These are phyloP conservation scores for Siderastrea radians DNA, from an alignment of 92 coral and sea anemone genomes.

Conservation along the genomic window DNA sequence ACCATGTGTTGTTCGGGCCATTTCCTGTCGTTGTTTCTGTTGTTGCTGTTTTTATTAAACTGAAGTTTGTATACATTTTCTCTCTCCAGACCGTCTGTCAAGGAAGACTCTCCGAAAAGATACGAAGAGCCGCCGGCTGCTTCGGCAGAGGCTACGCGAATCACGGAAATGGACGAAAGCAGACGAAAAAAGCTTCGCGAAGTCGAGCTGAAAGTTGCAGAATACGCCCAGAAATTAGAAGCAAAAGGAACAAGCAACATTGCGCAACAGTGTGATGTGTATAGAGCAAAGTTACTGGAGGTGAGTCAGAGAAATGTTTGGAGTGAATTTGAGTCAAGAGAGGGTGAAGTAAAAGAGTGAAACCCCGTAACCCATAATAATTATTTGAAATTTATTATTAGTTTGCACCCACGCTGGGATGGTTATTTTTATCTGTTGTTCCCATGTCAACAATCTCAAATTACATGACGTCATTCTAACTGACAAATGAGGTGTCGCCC, in stretches of 20 bases:
- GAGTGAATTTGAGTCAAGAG: too few species aligned
- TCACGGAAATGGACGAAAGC: slow-evolving; percentile 90
- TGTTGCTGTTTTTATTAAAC: neutral
- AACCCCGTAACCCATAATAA: too few species aligned
- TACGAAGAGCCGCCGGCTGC: slow-evolving; percentile 60
- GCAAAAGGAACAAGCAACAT: slow-evolving; percentile 87
- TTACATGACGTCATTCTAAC: too few species aligned
- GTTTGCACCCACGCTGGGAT: too few species aligned
- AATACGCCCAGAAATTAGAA: slow-evolving; percentile 96
- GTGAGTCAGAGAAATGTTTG: slow-evolving; percentile 37
- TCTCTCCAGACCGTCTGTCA: slow-evolving; percentile 48
- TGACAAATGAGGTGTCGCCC: too few species aligned
- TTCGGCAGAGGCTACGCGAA: slow-evolving; percentile 68
- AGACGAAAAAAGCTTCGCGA: slow-evolving; percentile 93
- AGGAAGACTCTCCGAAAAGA: slow-evolving; percentile 77
- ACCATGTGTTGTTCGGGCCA: neutral
- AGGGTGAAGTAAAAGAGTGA: too few species aligned
- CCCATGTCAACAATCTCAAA: too few species aligned
- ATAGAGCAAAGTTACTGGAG: slow-evolving; percentile 91
- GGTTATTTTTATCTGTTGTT: too few species aligned
- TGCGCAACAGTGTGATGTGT: slow-evolving; percentile 92
- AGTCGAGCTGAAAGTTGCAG: slow-evolving; percentile 96
- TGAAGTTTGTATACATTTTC: neutral
- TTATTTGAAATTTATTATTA: too few species aligned
- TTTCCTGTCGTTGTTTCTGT: neutral